Conservation (phyloP, 2,113 vertebrate genomes). For the human (Homo sapiens) region DNA sequence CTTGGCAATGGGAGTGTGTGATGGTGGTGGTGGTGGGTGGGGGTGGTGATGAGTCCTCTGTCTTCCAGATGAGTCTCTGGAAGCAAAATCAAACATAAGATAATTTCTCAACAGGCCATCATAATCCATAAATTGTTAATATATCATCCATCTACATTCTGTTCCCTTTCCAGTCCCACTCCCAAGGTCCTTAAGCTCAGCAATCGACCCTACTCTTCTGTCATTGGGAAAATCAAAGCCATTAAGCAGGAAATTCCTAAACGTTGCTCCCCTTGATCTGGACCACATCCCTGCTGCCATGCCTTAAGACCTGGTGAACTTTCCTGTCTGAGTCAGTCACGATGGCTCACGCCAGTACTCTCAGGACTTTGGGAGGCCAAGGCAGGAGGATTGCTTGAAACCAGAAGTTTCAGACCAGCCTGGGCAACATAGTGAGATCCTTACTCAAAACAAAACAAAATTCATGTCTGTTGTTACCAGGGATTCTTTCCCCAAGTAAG, state of each 20-base stretch:
- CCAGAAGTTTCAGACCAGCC: too few species aligned
- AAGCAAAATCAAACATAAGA: background rate
- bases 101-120: background rate
- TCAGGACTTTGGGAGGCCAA: too few species aligned
- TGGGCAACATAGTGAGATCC: too few species aligned
- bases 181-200: background rate
- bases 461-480: background rate
- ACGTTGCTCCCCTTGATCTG: background rate
- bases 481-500: background rate
- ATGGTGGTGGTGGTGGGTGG: background rate
- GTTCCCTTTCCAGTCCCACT: background rate
- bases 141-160: background rate
- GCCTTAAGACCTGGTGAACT: background rate
- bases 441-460: too few species aligned
- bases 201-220: background rate
- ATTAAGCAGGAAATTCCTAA: background rate
- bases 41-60: background rate
- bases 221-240: background rate
- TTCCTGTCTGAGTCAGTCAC: too few species aligned
- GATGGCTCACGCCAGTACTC: too few species aligned
- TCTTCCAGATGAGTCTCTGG: background rate
- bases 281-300: too few species aligned
- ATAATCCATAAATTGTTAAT: background rate
- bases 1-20: background rate
- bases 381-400: too few species aligned